Base-by-base conservation (phyloP, 2,888 invertebrate species). In the Orthosia incerta region DNA sequence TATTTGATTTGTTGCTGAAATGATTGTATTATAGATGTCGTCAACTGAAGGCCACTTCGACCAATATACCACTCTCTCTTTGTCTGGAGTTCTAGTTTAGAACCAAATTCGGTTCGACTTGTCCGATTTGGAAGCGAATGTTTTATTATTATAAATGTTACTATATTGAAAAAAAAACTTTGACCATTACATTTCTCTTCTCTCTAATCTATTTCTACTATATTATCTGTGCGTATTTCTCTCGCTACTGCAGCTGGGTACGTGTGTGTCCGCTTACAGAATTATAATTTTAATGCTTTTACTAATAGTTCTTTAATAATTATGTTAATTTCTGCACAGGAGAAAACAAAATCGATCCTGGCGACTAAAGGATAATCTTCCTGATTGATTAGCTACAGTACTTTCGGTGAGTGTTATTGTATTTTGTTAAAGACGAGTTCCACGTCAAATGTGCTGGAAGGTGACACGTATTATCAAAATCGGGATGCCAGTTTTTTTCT, bases 371-470 rank as follows among this genome's bases (percentile, higher is more conserved):
- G 91, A 88, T 94, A 94, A 93, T 88, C 89, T 89, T 92, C 90
- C 92, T 92, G 95, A 88, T 95, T 93, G 96, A 95, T 95, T 93
- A 86, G 95, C 95, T 96, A 93, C 96, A 93, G 96, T 96, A 96
- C 96, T 89, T 92, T 92, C 88, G 95, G 96, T 96, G 88, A 93
- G 95, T 94, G 87, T 90, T 90, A 86, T 86, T 90, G 88, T 89
- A 93, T 92, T 93, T 91, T 92, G 87, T 88, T 86, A 71, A n/a
- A 88, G 90, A 92, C 93, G 88, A 91, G 94, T 95, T 95, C 96
- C 96, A 96, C 96, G 96, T 96, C 96, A 96, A 96, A 95, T 95
- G 95, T 94, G 95, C 94, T 95, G 93, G 94, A 94, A 95, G 95
- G 95, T 96, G 96, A 96, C 96, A 96, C 96, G 96, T 96, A 96